Evolutionary conservation across 2,888 invertebrate species (phyloP).

Genomic region (Lasius platythorax): DNA sequence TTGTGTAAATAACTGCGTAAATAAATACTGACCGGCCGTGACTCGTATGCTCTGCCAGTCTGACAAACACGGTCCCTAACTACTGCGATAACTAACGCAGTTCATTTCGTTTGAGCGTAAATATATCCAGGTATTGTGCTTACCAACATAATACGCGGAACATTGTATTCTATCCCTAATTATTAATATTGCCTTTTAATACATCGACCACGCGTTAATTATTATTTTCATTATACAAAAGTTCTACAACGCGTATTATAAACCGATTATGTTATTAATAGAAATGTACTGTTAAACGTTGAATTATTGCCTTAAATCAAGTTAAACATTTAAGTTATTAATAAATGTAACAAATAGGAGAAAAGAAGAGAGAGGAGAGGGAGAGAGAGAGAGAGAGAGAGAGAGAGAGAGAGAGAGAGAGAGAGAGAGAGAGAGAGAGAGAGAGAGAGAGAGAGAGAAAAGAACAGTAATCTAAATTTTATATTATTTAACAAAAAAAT

Average conservation of each 20-base stretch:
- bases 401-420: not conserved
- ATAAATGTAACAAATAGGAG: not conserved
- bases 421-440: no score
- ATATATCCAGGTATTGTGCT: slow-evolving; percentile 38
- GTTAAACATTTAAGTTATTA: not conserved
- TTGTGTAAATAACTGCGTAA: slow-evolving; percentile 56
- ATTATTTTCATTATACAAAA: slow-evolving; percentile 2
- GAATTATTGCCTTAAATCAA: slow-evolving; percentile 13
- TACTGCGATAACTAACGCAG: slow-evolving; percentile 29
- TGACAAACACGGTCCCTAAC: slow-evolving; percentile 31
- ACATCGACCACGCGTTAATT: slow-evolving; percentile 7
- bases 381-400: not conserved
- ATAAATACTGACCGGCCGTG: slow-evolving; percentile 37
- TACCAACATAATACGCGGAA: slow-evolving; percentile 6
- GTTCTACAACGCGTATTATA: not conserved
- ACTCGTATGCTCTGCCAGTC: slow-evolving; percentile 21
- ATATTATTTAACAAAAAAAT: not conserved
- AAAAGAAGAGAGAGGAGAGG: not conserved
- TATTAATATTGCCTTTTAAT: slow-evolving; percentile 32
- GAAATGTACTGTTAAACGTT: not conserved
- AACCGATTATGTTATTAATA: not conserved
- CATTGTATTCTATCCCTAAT: slow-evolving; percentile 5
- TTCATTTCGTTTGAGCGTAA: slow-evolving; percentile 42
- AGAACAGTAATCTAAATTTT: not conserved
- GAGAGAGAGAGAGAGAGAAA: not conserved